Conservation (phyloP, 2,797 vertebrate genomes). For the Harpagifer antarcticus region DNA sequence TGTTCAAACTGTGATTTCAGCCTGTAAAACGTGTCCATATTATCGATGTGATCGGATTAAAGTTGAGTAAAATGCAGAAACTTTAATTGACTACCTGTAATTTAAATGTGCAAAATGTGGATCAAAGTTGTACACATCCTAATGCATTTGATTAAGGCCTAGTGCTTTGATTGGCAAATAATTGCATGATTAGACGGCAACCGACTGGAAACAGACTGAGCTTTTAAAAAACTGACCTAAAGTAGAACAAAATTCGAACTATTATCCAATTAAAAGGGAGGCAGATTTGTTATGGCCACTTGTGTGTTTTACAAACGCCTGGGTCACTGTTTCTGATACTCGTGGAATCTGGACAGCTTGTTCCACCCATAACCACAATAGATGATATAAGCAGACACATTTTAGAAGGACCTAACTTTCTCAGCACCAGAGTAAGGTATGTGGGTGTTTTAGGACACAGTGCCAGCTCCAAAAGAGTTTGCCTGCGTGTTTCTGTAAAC, state of each 20-base stretch:
- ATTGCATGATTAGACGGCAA: too few relatives aligned
- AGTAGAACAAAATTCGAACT: not conserved
- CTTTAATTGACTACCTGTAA: not conserved
- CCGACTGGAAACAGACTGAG: not conserved
- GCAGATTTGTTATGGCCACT: not conserved
- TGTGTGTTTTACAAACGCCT: conserved; percentile 5
- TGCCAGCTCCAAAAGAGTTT: conserved; percentile 42
- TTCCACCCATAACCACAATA: conserved; percentile 21
- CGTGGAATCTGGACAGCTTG: not conserved
- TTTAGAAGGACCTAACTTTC: conserved; percentile 50
- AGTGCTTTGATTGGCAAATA: too few relatives aligned
- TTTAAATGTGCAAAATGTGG: not conserved
- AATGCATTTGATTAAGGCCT: too few relatives aligned
- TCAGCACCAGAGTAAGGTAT: conserved; percentile 34
- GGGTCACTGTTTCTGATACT: conserved; percentile 22
- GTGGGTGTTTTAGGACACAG: conserved; percentile 50
- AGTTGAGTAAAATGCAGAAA: not conserved
- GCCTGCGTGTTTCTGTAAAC: conserved; percentile 41
- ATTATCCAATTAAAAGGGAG: not conserved
- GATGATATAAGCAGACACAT: conserved; percentile 50
- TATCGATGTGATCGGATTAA: not conserved
- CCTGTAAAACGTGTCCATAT: not conserved
- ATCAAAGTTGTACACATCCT: not conserved
- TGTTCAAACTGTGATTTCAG: not conserved
- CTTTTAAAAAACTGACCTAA: not conserved